A percentile compares a stretch with the other conserved stretches of the same genome.
phyloP scores from a whole-genome alignment of 2,797 vertebrate species.

The Rhincodon typus region DNA sequence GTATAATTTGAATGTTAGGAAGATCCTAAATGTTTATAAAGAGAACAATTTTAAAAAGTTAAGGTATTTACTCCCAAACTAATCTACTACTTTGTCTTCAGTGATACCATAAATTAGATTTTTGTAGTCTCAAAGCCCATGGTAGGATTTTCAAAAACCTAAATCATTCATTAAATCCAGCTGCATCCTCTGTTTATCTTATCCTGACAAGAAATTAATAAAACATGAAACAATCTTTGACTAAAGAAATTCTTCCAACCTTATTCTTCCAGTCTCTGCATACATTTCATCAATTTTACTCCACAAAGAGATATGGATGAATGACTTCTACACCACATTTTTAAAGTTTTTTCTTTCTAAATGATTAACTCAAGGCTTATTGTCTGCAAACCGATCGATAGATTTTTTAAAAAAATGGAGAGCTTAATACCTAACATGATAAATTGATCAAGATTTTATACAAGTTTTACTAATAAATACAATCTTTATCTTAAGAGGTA shows the following conservation, averaged over 20 bases:
- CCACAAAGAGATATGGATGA: too few relatives aligned
- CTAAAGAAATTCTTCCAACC: background rate
- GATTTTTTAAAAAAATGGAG: background rate
- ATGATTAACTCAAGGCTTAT: background rate
- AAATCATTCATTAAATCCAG: background rate
- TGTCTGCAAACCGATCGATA: background rate
- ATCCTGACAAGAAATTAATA: background rate
- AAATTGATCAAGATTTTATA: background rate
- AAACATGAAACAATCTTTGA: background rate
- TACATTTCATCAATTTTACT: background rate
- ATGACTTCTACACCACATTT: background rate
- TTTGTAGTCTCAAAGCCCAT: background rate
- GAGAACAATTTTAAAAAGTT: background rate
- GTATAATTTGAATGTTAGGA: background rate
- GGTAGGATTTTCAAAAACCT: background rate
- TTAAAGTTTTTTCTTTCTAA: background rate
- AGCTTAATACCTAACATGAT: background rate
- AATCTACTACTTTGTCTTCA: background rate
- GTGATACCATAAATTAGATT: background rate
- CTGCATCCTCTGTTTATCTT: background rate
- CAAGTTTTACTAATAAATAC: background rate
- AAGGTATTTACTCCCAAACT: slow-evolving; percentile 1
- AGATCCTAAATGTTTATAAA: background rate
- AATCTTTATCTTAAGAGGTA: background rate
- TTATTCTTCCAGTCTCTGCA: background rate